These are phyloP conservation scores for Cinclus mexicanus DNA, from an alignment of 2,113 vertebrate genomes.

Conservation along the genomic window DNA sequence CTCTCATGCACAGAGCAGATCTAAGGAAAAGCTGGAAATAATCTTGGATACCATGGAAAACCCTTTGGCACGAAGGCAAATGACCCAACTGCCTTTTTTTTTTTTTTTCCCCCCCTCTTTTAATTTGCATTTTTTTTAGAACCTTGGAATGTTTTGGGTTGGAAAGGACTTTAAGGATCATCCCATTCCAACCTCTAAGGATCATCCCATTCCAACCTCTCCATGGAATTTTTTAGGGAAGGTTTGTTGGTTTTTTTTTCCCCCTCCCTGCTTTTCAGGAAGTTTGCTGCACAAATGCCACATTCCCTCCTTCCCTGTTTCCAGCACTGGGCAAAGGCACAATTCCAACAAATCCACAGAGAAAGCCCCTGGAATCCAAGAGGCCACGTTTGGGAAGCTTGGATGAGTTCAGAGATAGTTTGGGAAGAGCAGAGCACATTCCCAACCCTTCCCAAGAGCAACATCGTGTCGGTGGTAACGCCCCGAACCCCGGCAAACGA, in stretches of 20 bases:
- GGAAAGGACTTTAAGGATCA: background rate
- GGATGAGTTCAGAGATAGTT: background rate
- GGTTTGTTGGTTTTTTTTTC: too few relatives aligned
- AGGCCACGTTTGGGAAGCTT: rapidly evolving
- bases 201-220: background rate
- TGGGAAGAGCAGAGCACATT: background rate
- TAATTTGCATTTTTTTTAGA: too few relatives aligned
- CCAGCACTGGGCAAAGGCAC: background rate
- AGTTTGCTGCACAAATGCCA: background rate
- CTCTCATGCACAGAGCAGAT: background rate
- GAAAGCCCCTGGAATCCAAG: background rate
- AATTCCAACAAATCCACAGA: background rate
- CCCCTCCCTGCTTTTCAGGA: background rate
- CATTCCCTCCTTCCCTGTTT: background rate
- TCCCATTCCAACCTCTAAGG: background rate
- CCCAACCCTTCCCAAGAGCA: background rate
- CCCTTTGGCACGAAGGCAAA: rapidly evolving
- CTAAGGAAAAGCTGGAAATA: background rate
- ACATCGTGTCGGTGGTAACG: rapidly evolving
- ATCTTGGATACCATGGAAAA: background rate
- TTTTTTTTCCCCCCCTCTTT: background rate
- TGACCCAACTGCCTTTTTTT: background rate
- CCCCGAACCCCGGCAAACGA: background rate
- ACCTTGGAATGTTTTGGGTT: background rate
- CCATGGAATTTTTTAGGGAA: background rate